Evolutionary conservation across 2,888 invertebrate species (phyloP).

Genomic region (Cybosia mesomella): DNA sequence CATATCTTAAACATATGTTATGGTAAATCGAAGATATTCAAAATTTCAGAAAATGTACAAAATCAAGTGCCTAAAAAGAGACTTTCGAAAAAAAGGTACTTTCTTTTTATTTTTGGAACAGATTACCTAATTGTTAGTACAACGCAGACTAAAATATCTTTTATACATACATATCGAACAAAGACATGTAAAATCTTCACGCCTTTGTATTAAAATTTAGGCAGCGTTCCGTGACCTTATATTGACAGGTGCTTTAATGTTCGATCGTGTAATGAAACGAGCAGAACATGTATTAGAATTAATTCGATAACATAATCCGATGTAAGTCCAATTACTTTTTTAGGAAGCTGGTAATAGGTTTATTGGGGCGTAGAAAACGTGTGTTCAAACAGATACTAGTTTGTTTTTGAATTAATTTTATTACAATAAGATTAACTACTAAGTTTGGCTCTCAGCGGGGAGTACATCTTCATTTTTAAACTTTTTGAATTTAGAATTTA

Average conservation of each 20-base stretch:
- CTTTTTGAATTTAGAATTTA: background rate
- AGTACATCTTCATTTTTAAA: background rate
- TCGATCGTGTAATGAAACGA: constrained; percentile 35
- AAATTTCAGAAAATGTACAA: background rate
- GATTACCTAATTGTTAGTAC: background rate
- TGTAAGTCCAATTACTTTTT: constrained; percentile 25
- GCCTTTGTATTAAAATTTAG: constrained; percentile 55
- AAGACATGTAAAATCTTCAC: constrained; percentile 30
- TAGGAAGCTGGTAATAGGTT: constrained; percentile 21
- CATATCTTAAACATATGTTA: too few species aligned
- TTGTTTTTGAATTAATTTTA: constrained; percentile 13
- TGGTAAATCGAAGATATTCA: background rate
- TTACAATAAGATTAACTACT: constrained; percentile 17
- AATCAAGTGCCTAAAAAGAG: background rate
- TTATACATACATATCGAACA: background rate
- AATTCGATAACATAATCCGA: constrained; percentile 47
- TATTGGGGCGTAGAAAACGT: constrained; percentile 19
- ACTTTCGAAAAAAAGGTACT: too few species aligned
- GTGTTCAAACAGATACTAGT: constrained; percentile 12
- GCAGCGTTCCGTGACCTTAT: constrained; percentile 37
- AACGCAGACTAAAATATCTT: background rate
- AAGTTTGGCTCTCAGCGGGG: background rate
- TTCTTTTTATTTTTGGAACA: too few species aligned
- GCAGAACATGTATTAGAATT: constrained; percentile 36
- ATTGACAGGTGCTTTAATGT: constrained; percentile 46